A percentile compares a stretch with the other conserved stretches of the same genome.
Conservation (phyloP, 1,140 invertebrate species). For the Argopecten irradians region DNA sequence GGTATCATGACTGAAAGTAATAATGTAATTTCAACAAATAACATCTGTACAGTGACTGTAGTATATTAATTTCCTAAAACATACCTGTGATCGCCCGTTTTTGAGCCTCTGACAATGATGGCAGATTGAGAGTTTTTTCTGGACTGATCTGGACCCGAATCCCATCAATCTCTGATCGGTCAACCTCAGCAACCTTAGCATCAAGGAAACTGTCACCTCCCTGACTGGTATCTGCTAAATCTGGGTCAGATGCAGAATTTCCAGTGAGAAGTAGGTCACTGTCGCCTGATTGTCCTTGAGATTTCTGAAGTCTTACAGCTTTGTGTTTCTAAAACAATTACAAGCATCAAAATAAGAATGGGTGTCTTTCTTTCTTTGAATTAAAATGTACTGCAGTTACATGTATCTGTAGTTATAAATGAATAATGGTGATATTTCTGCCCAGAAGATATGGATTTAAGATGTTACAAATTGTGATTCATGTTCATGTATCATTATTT, state of each 20-base stretch:
- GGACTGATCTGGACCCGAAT: constrained; percentile 68
- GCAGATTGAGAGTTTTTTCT: constrained; percentile 73
- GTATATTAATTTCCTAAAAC: not conserved
- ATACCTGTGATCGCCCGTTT: constrained; percentile 76
- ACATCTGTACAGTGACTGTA: not conserved
- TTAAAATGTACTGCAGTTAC: no score
- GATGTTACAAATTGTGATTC: no score
- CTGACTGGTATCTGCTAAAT: not conserved
- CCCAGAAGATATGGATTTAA: no score
- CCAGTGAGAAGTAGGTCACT: not conserved
- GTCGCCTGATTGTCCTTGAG: constrained; percentile 7
- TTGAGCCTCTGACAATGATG: constrained; percentile 75
- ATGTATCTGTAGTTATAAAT: no score
- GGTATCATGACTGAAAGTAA: no score
- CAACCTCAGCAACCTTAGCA: constrained; percentile 42
- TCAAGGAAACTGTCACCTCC: constrained; percentile 51
- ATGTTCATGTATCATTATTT: no score
- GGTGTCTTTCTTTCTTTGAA: not conserved
- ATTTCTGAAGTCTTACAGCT: constrained; percentile 41
- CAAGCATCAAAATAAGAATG: not conserved
- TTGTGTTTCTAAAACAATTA: constrained; percentile 53
- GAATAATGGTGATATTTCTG: no score
- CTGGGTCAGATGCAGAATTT: not conserved
- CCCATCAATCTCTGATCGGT: constrained; percentile 39
- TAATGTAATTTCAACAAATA: no score